A percentile compares a stretch with the other conserved stretches of the same genome.
Evolutionary conservation across 2,113 vertebrate species (phyloP).

Genomic region (Gobius niger): DNA sequence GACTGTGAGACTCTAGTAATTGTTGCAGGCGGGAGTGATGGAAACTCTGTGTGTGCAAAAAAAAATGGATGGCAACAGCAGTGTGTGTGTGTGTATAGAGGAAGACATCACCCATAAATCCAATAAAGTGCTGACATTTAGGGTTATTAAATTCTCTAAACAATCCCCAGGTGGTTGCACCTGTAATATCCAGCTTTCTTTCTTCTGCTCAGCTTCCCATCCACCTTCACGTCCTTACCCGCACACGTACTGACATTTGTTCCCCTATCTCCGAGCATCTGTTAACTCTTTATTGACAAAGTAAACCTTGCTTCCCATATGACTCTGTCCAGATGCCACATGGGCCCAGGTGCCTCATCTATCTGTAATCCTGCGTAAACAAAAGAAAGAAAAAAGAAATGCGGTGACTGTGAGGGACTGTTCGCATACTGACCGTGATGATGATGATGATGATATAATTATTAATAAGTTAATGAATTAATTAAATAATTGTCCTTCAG

Average conservation of each 20-base stretch:
- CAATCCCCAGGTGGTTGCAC: slow-evolving; percentile 64
- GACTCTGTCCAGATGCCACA: not conserved
- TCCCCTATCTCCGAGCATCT: slow-evolving; percentile 15
- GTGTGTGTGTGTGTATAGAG: slow-evolving; percentile 22
- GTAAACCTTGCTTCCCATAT: not conserved
- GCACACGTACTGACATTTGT: slow-evolving; percentile 21
- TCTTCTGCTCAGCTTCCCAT: slow-evolving; percentile 1
- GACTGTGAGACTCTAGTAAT: slow-evolving; percentile 30
- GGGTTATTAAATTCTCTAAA: slow-evolving; percentile 72
- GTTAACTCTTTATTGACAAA: slow-evolving; percentile 16
- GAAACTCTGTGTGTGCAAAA: slow-evolving; percentile 1
- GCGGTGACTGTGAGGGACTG: too few relatives aligned
- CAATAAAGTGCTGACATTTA: slow-evolving; percentile 76
- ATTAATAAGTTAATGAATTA: too few relatives aligned
- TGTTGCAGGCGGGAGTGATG: slow-evolving; percentile 32
- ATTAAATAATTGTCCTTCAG: slow-evolving; percentile 11
- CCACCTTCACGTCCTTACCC: not conserved
- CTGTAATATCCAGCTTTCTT: slow-evolving; percentile 53
- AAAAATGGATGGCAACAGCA: slow-evolving; percentile 15
- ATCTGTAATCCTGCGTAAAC: not conserved
- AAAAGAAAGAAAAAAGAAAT: not conserved
- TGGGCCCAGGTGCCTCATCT: slow-evolving; percentile 1
- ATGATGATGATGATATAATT: too few relatives aligned
- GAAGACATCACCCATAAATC: slow-evolving; percentile 61
- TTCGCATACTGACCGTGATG: too few relatives aligned